A percentile compares a stretch with the other conserved stretches of the same genome.
Evolutionary conservation across 2,113 vertebrate species (phyloP).

Genomic region (Sorex araneus): DNA sequence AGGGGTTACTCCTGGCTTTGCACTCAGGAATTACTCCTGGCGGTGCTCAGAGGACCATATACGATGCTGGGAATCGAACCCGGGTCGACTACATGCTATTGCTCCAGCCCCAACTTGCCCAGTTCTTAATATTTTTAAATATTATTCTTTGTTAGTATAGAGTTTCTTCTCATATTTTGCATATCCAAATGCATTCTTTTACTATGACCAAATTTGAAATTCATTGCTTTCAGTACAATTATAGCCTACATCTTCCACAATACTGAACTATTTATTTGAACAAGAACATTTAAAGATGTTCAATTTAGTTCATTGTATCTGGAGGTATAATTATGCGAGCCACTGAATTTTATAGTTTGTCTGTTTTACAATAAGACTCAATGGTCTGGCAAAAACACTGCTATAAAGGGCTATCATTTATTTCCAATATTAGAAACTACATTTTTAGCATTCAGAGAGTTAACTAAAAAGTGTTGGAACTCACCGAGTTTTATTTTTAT

Average conservation of each 20-base stretch:
- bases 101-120: no score
- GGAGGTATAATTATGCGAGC: constrained; percentile 83
- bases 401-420: constrained; percentile 79
- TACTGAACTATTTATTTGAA: constrained; percentile 81
- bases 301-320: constrained; percentile 80
- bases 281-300: constrained; percentile 79
- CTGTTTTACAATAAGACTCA: constrained; percentile 84
- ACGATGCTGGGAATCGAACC: no score
- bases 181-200: constrained; percentile 68
- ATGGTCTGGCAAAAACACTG: constrained; percentile 82
- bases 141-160: not conserved
- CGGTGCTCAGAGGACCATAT: no score
- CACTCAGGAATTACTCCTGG: no score
- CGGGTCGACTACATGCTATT: no score
- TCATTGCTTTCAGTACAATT: constrained; percentile 70
- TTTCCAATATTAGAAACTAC: constrained; percentile 72
- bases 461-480: constrained; percentile 79
- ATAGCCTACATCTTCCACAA: constrained; percentile 57
- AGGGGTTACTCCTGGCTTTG: no score
- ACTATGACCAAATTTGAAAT: constrained; percentile 67
- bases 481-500: constrained; percentile 70
- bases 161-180: constrained; percentile 27
- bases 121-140: constrained; percentile 34
- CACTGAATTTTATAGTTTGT: constrained; percentile 84
- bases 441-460: constrained; percentile 75